Evolutionary conservation across 30 jellyfish, hydroid and myxozoan genomes (phyloP), one percentile per base, ranked within the genome.

Genomic region (Aurelia sp.): DNA sequence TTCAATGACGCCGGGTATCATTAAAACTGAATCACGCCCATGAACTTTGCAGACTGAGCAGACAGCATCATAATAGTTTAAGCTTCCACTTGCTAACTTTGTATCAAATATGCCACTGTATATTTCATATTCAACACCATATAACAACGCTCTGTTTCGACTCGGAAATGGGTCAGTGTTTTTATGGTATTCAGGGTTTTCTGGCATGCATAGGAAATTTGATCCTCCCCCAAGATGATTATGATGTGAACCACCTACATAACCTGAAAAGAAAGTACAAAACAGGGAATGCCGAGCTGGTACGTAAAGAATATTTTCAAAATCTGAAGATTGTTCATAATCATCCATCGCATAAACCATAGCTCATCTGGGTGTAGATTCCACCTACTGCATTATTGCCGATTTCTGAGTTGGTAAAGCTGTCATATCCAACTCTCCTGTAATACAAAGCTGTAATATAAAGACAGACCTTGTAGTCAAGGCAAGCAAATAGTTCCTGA

Each of bases 161-260:
- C 81, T 71, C n/a, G 66, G 58, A 53, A 53, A 24, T 3, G 85
- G 61, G 33, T 91, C 96, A 22, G 84, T 35, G 52, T 71, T 77
- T 8, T 65, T 74, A 10, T 73, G 9, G 85, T 96, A 96, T 8
- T 51, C 57, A 31, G 98, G 97, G 7, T 33, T 30, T 21, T 81
- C 89, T 13, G 98, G 98, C 72, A 96, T 55, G 86, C 99, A 96
- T 8, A 96, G 91, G 71, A 85, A 96, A 62, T 96, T 96, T 13
- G 99, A 91, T 21, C 99, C 99, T 3, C 99, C 98, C 8, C 99
- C 98, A 11, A 78, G 71, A 20, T 91, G 93, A 31, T 76, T 86
- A 92, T 90, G 98, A 79, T 78, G 92, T 18, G 99, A 87, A 22
- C 96, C 93, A 40, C 97, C 97, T 13, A 96, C 78, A 74, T 57